phyloP scores from a whole-genome alignment of 2,888 invertebrate species.

The Eupelmus urozonus region DNA sequence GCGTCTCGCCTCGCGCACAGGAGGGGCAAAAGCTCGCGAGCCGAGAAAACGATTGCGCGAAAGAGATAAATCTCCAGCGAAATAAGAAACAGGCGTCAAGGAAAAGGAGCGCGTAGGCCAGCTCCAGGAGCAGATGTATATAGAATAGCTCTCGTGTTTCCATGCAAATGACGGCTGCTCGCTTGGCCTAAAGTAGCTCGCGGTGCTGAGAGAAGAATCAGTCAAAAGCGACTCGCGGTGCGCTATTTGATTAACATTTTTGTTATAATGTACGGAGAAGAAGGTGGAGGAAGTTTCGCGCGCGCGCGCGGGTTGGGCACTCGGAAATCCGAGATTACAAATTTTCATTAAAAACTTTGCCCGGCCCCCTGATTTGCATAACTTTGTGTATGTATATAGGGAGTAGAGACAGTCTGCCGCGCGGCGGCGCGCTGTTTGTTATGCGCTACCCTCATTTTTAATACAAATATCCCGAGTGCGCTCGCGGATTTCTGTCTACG shows the following conservation, averaged over 20 bases:
- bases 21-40: background rate
- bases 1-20: too few relatives aligned
- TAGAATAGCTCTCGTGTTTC: too few relatives aligned
- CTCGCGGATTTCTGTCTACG: constrained; percentile 24
- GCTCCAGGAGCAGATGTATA: too few relatives aligned
- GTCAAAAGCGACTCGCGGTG: constrained; percentile 57
- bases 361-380: constrained; percentile 67
- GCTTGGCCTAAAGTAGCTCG: background rate
- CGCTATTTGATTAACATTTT: constrained; percentile 72
- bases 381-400: constrained; percentile 56
- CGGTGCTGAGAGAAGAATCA: constrained; percentile 36
- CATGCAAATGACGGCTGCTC: constrained; percentile 65
- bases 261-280: constrained; percentile 64
- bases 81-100: constrained; percentile 54
- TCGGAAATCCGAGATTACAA: constrained; percentile 71
- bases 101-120: constrained; percentile 41
- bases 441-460: constrained; percentile 47
- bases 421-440: constrained; percentile 40
- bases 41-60: constrained; percentile 44
- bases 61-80: constrained; percentile 52
- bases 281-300: constrained; percentile 33
- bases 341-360: constrained; percentile 75
- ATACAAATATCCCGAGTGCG: constrained; percentile 45
- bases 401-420: background rate
- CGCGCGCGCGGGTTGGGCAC: constrained; percentile 50